Evolutionary conservation across 2,888 invertebrate species (phyloP).

Genomic region (Phaedon cochleariae): DNA sequence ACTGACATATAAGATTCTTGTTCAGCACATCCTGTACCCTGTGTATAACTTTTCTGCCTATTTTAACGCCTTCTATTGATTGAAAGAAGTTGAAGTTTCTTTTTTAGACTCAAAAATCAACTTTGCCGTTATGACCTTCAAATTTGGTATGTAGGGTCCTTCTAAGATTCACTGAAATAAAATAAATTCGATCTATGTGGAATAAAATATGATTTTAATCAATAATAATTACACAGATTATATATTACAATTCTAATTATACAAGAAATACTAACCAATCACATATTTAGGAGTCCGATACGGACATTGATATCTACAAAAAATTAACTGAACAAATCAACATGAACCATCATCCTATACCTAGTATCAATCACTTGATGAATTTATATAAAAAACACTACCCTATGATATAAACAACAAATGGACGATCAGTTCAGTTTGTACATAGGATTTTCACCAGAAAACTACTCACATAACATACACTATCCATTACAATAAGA

Average conservation of each 20-base stretch:
- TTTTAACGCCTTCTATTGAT: no score
- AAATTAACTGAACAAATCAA: slow-evolving; percentile 40
- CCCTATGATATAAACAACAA: slow-evolving; percentile 36
- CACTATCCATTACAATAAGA: slow-evolving; percentile 18
- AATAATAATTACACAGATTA: slow-evolving; percentile 32
- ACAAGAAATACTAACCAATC: slow-evolving; percentile 55
- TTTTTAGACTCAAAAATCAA: no score
- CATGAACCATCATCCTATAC: slow-evolving; percentile 11
- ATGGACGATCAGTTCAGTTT: slow-evolving; percentile 49
- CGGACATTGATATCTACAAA: slow-evolving; percentile 53
- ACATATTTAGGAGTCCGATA: slow-evolving; percentile 53
- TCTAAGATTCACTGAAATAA: no score
- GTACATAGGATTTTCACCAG: slow-evolving; percentile 36
- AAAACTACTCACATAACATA: slow-evolving; percentile 28
- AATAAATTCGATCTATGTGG: not conserved
- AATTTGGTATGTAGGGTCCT: no score
- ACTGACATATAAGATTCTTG: no score
- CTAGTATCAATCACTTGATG: slow-evolving; percentile 18
- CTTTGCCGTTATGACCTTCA: no score
- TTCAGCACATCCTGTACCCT: no score
- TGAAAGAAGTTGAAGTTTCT: no score
- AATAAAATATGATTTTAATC: slow-evolving; percentile 17
- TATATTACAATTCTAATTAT: slow-evolving; percentile 46
- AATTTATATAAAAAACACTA: slow-evolving; percentile 31
- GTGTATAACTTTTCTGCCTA: no score